Percentiles rank a stretch among this genome's conserved stretches.
Evolutionary conservation across 2,797 vertebrate species (phyloP).

Genomic region (Spinibarbus caldwelli): DNA sequence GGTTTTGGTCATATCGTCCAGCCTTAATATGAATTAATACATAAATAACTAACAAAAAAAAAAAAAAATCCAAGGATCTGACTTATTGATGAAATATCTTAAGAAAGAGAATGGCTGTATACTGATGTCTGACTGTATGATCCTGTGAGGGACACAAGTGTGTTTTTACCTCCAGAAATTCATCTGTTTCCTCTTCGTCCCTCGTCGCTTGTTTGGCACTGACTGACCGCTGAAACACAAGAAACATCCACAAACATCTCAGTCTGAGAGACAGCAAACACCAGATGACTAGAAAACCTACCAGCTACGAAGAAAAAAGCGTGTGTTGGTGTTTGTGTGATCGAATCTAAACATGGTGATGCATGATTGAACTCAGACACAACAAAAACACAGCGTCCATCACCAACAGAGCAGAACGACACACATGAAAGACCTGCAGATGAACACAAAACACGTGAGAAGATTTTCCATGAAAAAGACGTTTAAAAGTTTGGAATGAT

Average conservation of each 20-base stretch:
- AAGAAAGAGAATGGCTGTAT: too few relatives aligned
- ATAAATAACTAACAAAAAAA: background rate
- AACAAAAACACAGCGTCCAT: background rate
- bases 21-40: background rate
- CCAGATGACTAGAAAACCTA: background rate
- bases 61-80: background rate
- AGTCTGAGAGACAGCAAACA: background rate
- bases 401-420: background rate
- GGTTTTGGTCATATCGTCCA: background rate
- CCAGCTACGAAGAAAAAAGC: background rate
- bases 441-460: background rate
- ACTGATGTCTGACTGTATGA: background rate
- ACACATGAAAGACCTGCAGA: background rate
- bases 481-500: background rate
- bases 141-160: background rate
- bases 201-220: conserved; percentile 38
- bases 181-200: conserved; percentile 55
- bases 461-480: background rate
- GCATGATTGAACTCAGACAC: conserved; percentile 6
- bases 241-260: background rate
- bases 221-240: conserved; percentile 40
- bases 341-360: background rate
- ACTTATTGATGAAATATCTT: background rate
- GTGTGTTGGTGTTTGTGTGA: background rate
- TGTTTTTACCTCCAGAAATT: conserved; percentile 72